Evolutionary conservation across 2,888 invertebrate genomes (phyloP), one percentile per base, ranked within the genome.

Genomic region (Agrochola litura): DNA sequence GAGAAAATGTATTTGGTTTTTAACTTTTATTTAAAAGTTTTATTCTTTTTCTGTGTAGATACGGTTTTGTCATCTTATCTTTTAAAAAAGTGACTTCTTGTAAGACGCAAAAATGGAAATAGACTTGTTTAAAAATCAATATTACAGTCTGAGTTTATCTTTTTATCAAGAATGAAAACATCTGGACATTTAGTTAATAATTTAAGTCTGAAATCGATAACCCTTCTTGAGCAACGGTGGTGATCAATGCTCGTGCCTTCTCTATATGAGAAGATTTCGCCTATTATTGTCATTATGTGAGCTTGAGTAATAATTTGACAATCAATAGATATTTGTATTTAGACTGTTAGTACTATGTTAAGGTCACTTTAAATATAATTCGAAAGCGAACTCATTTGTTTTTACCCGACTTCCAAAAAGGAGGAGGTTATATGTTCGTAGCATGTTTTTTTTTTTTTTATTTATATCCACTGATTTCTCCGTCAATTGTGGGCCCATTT

Each of bases 1-100:
- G 52, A 25, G 49, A 52, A 61, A 77, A 73, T 43, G 49, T 71
- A 19, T 77, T 83, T 52, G 52, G 46, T 37, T 78, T 83, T 41
- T 30, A n/a, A 65, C 64, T 52, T 67, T 64, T 37, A 16, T 56
- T 77, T 30, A 16, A 56, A 77, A 67, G 19, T 41, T 82, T 52
- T 61, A 25, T 61, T 56, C 19, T n/a, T 56, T 58, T 49, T 30
- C 9, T 49, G 12, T 19, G 4, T 41, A 16, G 10, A 25, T 14
- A 10, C 5, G 46, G 19, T 37, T 77, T 71, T 46, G 46, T 6
- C 1, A n/a, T 9, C 14, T 73, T 78, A 60, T 25, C 19, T 56
- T 49, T n/a, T 12, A 0, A 16, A 19, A 37, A 22, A 61, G 30
- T 8, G 10, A 3, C 52, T 60, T 49, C n/a, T 73, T 19, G 30